Evolutionary conservation across 2,888 invertebrate species (phyloP).

Genomic region (Sminthurinus aureus): DNA sequence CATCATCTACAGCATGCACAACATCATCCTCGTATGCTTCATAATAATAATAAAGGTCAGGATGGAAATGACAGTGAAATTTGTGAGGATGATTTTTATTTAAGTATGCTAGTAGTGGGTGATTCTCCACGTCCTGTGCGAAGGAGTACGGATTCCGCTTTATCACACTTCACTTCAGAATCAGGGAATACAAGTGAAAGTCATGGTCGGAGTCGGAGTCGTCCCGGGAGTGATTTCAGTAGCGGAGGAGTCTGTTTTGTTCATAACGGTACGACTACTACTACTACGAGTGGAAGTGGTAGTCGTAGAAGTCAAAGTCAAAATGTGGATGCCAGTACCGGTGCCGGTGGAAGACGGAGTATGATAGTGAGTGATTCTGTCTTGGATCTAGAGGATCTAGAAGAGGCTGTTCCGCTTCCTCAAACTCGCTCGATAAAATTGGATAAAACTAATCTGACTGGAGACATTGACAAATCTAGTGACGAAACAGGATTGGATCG

Average conservation of each 20-base stretch:
- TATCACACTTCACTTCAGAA: conserved; percentile 54
- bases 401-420: conserved; percentile 27
- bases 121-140: conserved; percentile 55
- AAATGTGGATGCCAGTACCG: too few relatives aligned
- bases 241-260: conserved; percentile 23
- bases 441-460: conserved; percentile 43
- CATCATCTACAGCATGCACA: neutral
- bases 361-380: conserved; percentile 35
- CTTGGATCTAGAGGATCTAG: conserved; percentile 25
- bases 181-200: conserved; percentile 33
- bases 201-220: conserved; percentile 45
- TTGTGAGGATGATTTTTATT: conserved; percentile 56
- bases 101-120: conserved; percentile 53
- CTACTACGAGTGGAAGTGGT: too few relatives aligned
- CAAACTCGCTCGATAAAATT: conserved; percentile 44
- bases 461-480: conserved; percentile 50
- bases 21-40: conserved; percentile 1
- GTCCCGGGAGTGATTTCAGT: conserved; percentile 46
- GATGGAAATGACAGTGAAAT: conserved; percentile 43
- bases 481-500: conserved; percentile 48
- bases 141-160: conserved; percentile 53
- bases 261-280: neutral
- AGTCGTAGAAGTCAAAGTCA: too few relatives aligned
- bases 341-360: conserved; percentile 13
- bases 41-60: neutral